Evolutionary conservation across 92 coral and sea anemone genomes (phyloP), one percentile per base, ranked within the genome.

Genomic region (Isaurus tuberculatus): DNA sequence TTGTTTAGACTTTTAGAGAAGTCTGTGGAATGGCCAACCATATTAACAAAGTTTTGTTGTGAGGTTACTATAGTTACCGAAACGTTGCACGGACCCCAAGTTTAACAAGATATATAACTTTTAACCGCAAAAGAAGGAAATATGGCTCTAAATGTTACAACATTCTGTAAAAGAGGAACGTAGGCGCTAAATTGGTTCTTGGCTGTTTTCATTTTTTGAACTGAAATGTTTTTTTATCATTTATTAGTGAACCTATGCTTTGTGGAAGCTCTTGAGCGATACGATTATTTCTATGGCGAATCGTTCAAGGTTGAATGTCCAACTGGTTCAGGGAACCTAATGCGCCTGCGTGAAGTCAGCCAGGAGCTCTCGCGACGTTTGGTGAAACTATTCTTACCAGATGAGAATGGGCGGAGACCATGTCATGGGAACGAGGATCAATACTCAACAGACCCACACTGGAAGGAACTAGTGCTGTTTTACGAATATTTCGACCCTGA

Each of bases 401-500:
- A 96, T 80, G 83, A 92, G 69, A 79, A 90, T 9, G 99, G 99
- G 30, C 83, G 91, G 67, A 89, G 99, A 65, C 98, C 99, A 9
- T 96, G 99, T 42, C 99, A 96, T 84, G 99, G 99, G 10, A 84
- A 86, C 37, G 97, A 96, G 58, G 86, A 85, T 13, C 91, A 85
- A 53, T 96, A 96, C 65, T 89, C 99, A 2, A 73, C 77, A 28
- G 98, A 96, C 33, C 87, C 87, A 2, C 57, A 94, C 89, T 96
- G 99, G 99, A 90, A 87, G 83, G 88, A 96, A 78, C 89, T 96
- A 57, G 92, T 96, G 88, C 88, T 96, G 94, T 96, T 96, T 84
- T 96, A 96, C 91, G 99, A 96, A 88, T 96, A 94, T 81, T 96
- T 96, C 48, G 93, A 96, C 81, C 93, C 94, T 29, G 99, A 96